phyloP scores from a whole-genome alignment of 2,113 vertebrate genomes.

The Microtus oregoni region DNA sequence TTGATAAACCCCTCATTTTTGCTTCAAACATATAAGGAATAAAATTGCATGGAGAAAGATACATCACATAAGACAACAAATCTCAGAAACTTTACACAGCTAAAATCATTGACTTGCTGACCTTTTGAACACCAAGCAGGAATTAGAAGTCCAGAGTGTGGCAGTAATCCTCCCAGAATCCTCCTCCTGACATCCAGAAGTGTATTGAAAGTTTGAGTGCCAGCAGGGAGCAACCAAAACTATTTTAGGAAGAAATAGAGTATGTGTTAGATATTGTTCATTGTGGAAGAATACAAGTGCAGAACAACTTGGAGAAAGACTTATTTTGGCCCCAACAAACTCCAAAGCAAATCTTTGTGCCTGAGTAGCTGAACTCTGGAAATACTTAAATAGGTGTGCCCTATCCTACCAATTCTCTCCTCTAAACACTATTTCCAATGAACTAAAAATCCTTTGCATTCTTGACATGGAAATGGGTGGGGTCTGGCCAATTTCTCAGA shows the following conservation, averaged over 20 bases:
- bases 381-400: not conserved
- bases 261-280: not conserved
- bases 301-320: not conserved
- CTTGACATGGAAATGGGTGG: not conserved
- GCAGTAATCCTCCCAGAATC: not conserved
- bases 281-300: not conserved
- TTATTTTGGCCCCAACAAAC: not conserved
- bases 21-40: slow-evolving; percentile 29
- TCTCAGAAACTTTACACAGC: slow-evolving; percentile 3
- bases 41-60: slow-evolving; percentile 13
- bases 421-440: not conserved
- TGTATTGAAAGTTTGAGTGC: not conserved
- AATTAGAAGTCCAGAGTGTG: slow-evolving; percentile 25
- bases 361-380: not conserved
- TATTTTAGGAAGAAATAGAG: not conserved
- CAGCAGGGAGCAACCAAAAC: not conserved
- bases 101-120: not conserved
- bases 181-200: not conserved
- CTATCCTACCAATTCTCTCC: not conserved
- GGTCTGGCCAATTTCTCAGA: not conserved
- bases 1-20: not conserved
- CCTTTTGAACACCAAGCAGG: not conserved
- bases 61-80: not conserved
- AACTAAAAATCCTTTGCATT: not conserved
- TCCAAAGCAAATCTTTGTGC: not conserved